Evolutionary conservation across 2,888 invertebrate species (phyloP), one percentile per base, ranked within the genome.

Genomic region (Antheraea yamamai): DNA sequence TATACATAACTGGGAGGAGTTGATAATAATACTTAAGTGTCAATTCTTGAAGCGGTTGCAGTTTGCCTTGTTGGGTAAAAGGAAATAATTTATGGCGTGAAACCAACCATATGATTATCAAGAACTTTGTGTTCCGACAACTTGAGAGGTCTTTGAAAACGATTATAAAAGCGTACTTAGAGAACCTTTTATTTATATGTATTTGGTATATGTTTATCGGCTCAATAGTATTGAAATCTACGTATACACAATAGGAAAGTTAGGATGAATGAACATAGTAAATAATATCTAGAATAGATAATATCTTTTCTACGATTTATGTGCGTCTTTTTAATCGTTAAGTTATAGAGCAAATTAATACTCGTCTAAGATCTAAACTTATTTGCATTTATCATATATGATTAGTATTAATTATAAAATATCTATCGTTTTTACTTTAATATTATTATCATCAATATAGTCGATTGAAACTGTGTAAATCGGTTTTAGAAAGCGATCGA

Each of bases 11-110:
- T 74, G 77, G 77, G 79, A 79, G 76, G 75, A 77, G 55, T 74
- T 73, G 77, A 78, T 80, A 75, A 79, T 79, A 74, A 77, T 75
- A 66, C 64, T 66, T 26, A 76, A 78, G 74, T 78, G 79, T 72
- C 77, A 78, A 81, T 79, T 79, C 78, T 78, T 77, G 78, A 79
- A 78, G 81, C 58, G 66, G 26, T 58, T 52, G 61, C 77, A 76
- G 78, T 79, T 80, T 81, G 78, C 79, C 79, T 78, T 78, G 77
- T 78, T 78, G 73, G 58, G 75, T 55, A 51, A 68, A 52, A 30
- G 72, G 73, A 52, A 73, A 75, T 58, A 74, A 52, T 72, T 74
- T 74, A 71, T 75, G 51, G 74, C 76, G 79, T 78, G 78, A 79
- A 77, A 81, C 74, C 75, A 80, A 76, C 73, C 47, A 30, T 72